Evolutionary conservation across 2,113 vertebrate genomes (phyloP).

Genomic region (Neotoma lepida): DNA sequence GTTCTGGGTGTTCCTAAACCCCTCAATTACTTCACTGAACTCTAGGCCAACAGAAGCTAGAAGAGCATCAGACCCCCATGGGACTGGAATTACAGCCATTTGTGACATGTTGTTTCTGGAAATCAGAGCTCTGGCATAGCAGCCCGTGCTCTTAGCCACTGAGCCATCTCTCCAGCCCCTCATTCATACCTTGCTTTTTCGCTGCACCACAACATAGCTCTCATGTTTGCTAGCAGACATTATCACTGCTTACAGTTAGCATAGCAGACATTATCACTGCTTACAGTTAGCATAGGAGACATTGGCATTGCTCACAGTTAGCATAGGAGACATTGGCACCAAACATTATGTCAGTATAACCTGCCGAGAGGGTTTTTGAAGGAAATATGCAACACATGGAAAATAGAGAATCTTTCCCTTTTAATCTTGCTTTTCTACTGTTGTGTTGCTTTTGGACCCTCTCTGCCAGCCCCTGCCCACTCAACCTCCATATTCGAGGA

Average conservation of each 20-base stretch:
- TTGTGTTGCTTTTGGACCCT: not conserved
- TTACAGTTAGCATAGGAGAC: too few relatives aligned
- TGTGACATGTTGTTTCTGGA: not conserved
- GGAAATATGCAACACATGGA: too few relatives aligned
- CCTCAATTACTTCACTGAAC: not conserved
- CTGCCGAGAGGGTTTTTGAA: not conserved
- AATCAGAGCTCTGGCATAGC: not conserved
- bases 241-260: not conserved
- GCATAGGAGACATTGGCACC: not conserved
- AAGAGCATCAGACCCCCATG: not conserved
- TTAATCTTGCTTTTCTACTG: not conserved
- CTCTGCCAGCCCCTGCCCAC: not conserved
- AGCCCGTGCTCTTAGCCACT: too few relatives aligned
- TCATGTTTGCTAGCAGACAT: not conserved
- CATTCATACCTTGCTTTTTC: not conserved
- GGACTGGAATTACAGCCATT: not conserved
- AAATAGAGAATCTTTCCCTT: not conserved
- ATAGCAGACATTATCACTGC: too few relatives aligned
- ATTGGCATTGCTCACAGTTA: too few relatives aligned
- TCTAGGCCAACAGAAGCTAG: not conserved
- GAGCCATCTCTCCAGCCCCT: not conserved
- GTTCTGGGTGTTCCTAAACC: not conserved
- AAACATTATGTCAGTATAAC: not conserved
- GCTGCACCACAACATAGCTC: not conserved
- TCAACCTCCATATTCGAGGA: not conserved